A percentile compares a stretch with the other conserved stretches of the same genome.
Conservation (phyloP, 2,888 invertebrate genomes). For the Diaperis boleti region DNA sequence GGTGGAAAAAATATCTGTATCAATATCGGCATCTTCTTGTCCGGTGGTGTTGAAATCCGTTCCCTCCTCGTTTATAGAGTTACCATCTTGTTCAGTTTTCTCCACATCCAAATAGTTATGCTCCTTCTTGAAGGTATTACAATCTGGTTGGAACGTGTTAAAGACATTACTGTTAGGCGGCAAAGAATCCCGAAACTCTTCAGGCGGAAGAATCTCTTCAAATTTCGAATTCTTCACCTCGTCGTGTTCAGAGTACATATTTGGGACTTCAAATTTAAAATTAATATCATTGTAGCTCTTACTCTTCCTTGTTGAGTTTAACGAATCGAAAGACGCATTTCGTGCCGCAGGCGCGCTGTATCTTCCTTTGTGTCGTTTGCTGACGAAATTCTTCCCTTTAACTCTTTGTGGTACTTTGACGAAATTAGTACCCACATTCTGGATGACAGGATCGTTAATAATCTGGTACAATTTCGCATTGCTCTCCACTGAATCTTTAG, state of each 20-base stretch:
- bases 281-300: conserved; percentile 54
- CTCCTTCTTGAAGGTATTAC: conserved; percentile 29
- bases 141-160: conserved; percentile 8
- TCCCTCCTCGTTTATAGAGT: no score
- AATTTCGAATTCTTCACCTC: not conserved
- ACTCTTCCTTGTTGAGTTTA: conserved; percentile 45
- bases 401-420: no score
- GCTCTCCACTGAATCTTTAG: conserved; percentile 53
- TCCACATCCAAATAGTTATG: conserved; percentile 9
- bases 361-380: conserved; percentile 2
- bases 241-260: conserved; percentile 41
- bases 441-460: conserved; percentile 38
- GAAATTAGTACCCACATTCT: not conserved
- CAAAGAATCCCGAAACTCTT: conserved; percentile 21
- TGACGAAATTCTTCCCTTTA: not conserved
- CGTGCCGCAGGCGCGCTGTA: conserved; percentile 7
- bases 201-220: conserved; percentile 17
- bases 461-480: conserved; percentile 50
- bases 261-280: conserved; percentile 48
- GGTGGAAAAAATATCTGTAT: no score
- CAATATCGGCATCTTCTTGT: no score
- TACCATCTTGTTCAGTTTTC: no score
- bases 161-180: conserved; percentile 9
- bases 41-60: no score
- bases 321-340: conserved; percentile 16